Evolutionary conservation across 2,888 invertebrate species (phyloP), one percentile per base, ranked within the genome.

Genomic region (Drosophila colorata): DNA sequence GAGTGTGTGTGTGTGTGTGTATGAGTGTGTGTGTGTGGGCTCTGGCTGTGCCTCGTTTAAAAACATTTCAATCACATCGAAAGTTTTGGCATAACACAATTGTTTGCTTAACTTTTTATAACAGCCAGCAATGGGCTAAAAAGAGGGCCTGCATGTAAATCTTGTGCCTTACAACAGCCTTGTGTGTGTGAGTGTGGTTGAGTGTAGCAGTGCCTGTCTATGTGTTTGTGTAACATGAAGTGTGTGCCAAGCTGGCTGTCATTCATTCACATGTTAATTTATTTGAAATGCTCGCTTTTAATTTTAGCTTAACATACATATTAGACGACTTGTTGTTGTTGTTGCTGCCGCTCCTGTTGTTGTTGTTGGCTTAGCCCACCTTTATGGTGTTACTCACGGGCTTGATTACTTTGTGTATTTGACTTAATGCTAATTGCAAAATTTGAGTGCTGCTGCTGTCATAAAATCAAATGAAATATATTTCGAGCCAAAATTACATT

Each of bases 51-150:
- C 47, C 74, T 84, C 33, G 68, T 75, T 74, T 74, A 72, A 79
- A 83, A 76, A 69, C 84, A 80, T 83, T 83, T 83, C 80, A 83
- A 83, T 83, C 84, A 86, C 68, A 74, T 72, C 84, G 63, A 86
- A 83, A 83, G 58, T 86, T 87, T 73, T 69, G 57, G 63, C 75
- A 78, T 67, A 73, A 51, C 78, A 60, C 56, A 78, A 81, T 67
- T 72, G 73, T 72, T 84, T 65, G 76, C 65, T 65, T 52, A 63
- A 61, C 65, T 69, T 63, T 59, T 56, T 47, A 52, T 60, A 41
- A 47, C 47, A 37, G 40, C 44, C 20, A 37, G 49, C 31, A 44
- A 57, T 35, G 49, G 52, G 55, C 46, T 5, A n/a, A n/a, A 47
- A 38, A 38, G 23, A 43, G 51, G 25, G 51, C 41, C 44, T 43